Conservation (phyloP, 2,797 vertebrate species). For the Anisognathus igniventris region DNA sequence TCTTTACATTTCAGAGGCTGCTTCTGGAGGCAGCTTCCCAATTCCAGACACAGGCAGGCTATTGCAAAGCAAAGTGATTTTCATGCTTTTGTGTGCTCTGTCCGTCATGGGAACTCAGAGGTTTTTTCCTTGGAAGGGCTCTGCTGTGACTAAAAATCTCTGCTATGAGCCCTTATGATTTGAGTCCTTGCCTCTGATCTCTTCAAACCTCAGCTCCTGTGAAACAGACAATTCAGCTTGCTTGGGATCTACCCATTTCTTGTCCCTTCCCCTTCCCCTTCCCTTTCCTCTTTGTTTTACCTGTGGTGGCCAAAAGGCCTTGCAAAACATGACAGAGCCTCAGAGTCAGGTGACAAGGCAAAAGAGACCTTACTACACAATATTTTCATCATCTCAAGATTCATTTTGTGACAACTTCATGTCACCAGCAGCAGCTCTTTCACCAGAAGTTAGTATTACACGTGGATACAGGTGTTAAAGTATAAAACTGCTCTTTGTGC, state of each 20-base stretch:
- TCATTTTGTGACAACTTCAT: background rate
- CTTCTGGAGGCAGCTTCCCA: background rate
- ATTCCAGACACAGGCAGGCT: background rate
- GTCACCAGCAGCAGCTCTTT: background rate
- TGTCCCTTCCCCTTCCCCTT: background rate
- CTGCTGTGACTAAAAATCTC: constrained; percentile 16
- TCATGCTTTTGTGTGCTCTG: background rate
- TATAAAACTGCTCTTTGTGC: background rate
- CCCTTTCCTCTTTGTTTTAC: background rate
- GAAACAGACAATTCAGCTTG: background rate
- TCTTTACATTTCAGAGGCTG: background rate
- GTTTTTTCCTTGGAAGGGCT: background rate
- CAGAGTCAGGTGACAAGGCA: background rate
- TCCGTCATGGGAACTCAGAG: background rate
- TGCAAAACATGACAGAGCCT: background rate
- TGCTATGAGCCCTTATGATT: background rate
- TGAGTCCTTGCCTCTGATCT: background rate
- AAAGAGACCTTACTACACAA: background rate
- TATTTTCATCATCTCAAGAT: background rate
- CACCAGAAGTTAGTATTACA: background rate
- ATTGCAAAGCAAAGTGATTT: constrained; percentile 28
- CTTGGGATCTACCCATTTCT: background rate
- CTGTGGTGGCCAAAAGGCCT: background rate
- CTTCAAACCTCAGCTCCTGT: background rate
- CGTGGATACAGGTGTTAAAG: background rate